Evolutionary conservation across 2,888 invertebrate genomes (phyloP).

Genomic region (Scelioninae gen. 1): DNA sequence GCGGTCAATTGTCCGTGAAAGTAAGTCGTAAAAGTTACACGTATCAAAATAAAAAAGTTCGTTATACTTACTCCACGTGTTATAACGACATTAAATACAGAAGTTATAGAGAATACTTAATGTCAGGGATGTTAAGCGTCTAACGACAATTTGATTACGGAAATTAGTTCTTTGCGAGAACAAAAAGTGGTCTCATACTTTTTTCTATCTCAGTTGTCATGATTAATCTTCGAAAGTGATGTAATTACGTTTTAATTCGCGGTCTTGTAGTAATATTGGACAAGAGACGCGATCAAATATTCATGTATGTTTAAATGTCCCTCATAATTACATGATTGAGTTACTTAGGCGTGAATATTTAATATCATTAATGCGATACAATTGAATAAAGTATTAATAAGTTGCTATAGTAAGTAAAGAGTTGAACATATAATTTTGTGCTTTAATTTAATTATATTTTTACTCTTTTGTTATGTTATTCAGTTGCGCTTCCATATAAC

Average conservation of each 20-base stretch:
- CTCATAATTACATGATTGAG: constrained; percentile 45
- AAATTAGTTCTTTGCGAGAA: constrained; percentile 26
- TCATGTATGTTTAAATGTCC: constrained; percentile 23
- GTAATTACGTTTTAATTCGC: constrained; percentile 29
- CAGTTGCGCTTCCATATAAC: too few species aligned
- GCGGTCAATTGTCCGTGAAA: constrained; percentile 42
- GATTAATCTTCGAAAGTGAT: constrained; percentile 15
- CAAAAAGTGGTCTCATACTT: constrained; percentile 9
- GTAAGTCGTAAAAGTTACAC: constrained; percentile 33
- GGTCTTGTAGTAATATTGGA: constrained; percentile 3
- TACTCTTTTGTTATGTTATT: too few species aligned
- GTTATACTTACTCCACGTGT: constrained; percentile 23
- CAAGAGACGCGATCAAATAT: constrained; percentile 16
- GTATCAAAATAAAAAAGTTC: constrained; percentile 27
- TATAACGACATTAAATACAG: constrained; percentile 16
- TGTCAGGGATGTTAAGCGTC: constrained; percentile 16
- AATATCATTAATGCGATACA: constrained; percentile 15
- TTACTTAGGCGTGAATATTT: constrained; percentile 35
- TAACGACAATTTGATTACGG: constrained; percentile 39
- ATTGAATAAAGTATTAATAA: constrained; percentile 13
- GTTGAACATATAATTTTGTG: constrained; percentile 6
- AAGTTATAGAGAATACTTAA: constrained; percentile 35
- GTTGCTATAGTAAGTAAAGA: constrained; percentile 8
- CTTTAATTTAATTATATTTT: not conserved
- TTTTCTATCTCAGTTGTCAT: constrained; percentile 11